Evolutionary conservation across 2,113 vertebrate genomes (phyloP).

Genomic region (Oplegnathus fasciatus): DNA sequence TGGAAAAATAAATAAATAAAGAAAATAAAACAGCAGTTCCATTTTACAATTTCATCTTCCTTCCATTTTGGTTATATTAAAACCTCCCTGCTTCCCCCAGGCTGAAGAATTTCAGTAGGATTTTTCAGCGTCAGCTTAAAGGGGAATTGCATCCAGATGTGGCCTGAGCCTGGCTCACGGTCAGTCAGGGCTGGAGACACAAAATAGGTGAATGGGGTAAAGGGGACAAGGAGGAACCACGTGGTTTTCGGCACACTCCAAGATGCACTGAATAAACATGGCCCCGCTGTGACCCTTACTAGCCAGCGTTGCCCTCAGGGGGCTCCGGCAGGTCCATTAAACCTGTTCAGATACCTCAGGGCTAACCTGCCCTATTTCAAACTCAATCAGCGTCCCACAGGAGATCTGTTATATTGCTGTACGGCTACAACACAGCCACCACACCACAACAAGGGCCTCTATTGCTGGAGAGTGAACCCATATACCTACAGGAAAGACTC

Average conservation of each 20-base stretch:
- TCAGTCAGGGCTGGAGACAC: conserved; percentile 45
- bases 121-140: conserved; percentile 50
- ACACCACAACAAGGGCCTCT: conserved; percentile 57
- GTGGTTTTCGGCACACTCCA: conserved; percentile 78
- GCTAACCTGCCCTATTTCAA: conserved; percentile 80
- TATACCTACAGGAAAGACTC: conserved; percentile 58
- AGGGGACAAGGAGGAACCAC: conserved; percentile 56
- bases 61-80: conserved; percentile 65
- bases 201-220: conserved; percentile 34
- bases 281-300: conserved; percentile 74
- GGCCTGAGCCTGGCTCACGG: conserved; percentile 56
- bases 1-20: conserved; percentile 57
- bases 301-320: conserved; percentile 52
- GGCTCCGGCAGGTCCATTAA: conserved; percentile 77
- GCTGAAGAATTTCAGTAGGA: conserved; percentile 50
- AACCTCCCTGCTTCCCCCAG: conserved; percentile 41
- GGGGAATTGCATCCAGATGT: conserved; percentile 79
- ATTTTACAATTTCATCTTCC: conserved; percentile 63
- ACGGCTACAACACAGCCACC: conserved; percentile 28
- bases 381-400: conserved; percentile 78
- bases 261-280: conserved; percentile 80
- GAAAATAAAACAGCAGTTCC: conserved; percentile 52
- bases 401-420: conserved; percentile 52
- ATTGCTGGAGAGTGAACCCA: conserved; percentile 43
- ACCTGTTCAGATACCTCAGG: conserved; percentile 70